Conservation (phyloP, 2,888 invertebrate genomes). For the Sphaerophoria rueppellii region DNA sequence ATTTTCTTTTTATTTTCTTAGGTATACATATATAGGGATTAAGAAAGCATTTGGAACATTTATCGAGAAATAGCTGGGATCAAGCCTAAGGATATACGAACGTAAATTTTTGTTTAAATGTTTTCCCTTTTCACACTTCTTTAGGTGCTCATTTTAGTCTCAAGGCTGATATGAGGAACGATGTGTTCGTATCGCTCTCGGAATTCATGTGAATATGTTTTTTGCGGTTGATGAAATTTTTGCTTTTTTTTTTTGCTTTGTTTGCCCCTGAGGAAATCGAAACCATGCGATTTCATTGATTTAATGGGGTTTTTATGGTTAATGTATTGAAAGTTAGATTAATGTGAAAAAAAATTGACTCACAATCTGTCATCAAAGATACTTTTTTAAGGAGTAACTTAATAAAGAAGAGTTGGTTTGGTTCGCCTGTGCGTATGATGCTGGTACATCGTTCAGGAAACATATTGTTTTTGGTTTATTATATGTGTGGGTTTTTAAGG, state of each 20-base stretch:
- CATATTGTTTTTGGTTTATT: background rate
- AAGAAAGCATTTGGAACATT: constrained; percentile 34
- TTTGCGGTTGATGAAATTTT: constrained; percentile 17
- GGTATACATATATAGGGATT: background rate
- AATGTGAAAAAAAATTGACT: constrained; percentile 32
- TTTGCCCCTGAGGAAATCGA: background rate
- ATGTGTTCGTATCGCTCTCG: constrained; percentile 20
- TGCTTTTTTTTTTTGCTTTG: background rate
- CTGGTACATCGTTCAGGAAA: background rate
- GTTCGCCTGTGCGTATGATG: too few relatives aligned
- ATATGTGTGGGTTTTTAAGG: background rate
- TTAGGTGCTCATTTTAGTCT: constrained; percentile 54
- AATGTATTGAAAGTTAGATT: constrained; percentile 51
- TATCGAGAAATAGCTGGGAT: constrained; percentile 47
- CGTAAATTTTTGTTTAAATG: constrained; percentile 21
- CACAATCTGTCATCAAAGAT: constrained; percentile 35
- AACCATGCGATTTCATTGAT: constrained; percentile 42
- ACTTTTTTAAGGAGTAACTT: background rate
- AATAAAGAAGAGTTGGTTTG: constrained; percentile 24
- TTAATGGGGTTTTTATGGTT: constrained; percentile 63
- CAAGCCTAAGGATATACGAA: constrained; percentile 43
- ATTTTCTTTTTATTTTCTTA: background rate
- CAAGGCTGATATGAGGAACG: constrained; percentile 52
- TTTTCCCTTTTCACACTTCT: constrained; percentile 52
- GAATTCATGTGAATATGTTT: constrained; percentile 57